Evolutionary conservation across 1,140 invertebrate genomes (phyloP), one percentile per base, ranked within the genome.

Genomic region (Babylonia areolata): DNA sequence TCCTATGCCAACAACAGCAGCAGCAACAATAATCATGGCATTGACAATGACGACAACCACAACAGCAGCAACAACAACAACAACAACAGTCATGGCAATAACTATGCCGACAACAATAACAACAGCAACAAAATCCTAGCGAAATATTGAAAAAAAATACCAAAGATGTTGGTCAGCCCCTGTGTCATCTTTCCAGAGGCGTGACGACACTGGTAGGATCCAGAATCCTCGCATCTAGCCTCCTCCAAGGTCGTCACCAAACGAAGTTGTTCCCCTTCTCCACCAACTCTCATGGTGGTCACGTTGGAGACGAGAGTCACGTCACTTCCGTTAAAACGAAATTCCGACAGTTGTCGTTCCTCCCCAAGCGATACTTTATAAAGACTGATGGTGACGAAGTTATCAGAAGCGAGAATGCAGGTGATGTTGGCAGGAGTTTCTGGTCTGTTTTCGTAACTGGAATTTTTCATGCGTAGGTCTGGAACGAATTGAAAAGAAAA

Each of bases 351-450:
- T 37, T 73, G 71, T 35, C 11, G 58, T 3, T 73, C 9, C 71
- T 9, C 0, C 31, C 11, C 15, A 35, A 31, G 35, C 11, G 71
- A 73, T 5, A 2, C 20, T 73, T 37, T 73, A 31, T 2, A 73
- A 31, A 73, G 71, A 35, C 71, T 31, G 71, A 73, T 31, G 33
- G 71, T 35, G 71, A 73, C 71, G 33, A 73, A 73, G 33, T 73
- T 33, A 28, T 73, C 5, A 9, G 71, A 35, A 15, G 11, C 5
- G 6, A 73, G 71, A 20, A 15, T 35, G 71, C 71, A 73, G 31
- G 69, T 73, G 71, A 73, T 73, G 71, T 73, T 73, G 71, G 23
- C 71, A 15, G 71, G 71, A 6, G 35, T 73, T 5, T 73, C 0
- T 5, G 71, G 71, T 73, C 35, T 33, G 71, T 73, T 12, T 35